phyloP scores from a whole-genome alignment of 2,797 vertebrate species.

The Coracias cyanogaster region DNA sequence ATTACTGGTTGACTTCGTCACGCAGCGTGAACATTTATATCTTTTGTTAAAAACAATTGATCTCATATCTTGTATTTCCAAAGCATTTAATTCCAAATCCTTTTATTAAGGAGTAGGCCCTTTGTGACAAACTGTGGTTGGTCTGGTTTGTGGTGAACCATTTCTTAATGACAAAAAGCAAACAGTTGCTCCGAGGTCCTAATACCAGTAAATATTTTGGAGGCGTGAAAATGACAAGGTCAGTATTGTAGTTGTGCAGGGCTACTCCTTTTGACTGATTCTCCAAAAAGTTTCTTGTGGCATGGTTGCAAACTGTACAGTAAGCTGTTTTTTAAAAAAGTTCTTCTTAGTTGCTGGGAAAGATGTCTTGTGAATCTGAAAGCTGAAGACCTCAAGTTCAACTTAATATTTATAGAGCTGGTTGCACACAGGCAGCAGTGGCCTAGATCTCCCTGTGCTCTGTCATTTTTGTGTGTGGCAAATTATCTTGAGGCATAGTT shows the following conservation, averaged over 20 bases:
- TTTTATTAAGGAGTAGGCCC: not conserved
- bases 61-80: rapidly evolving
- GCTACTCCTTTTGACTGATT: not conserved
- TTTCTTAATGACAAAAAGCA: not conserved
- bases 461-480: not conserved
- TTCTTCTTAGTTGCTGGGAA: not conserved
- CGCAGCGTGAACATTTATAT: not conserved
- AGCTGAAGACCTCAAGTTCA: not conserved
- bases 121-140: not conserved
- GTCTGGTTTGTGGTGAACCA: not conserved
- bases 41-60: not conserved
- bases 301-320: not conserved
- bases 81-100: not conserved
- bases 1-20: not conserved
- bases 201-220: not conserved
- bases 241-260: not conserved
- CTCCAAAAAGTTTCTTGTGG: not conserved
- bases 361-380: not conserved
- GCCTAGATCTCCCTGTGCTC: not conserved
- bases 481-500: not conserved
- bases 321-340: not conserved
- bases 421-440: not conserved
- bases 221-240: not conserved
- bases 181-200: not conserved
- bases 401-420: not conserved